A percentile compares a stretch with the other conserved stretches of the same genome.
Evolutionary conservation across 2,113 vertebrate species (phyloP).

Genomic region (Dryoscopus gambensis): DNA sequence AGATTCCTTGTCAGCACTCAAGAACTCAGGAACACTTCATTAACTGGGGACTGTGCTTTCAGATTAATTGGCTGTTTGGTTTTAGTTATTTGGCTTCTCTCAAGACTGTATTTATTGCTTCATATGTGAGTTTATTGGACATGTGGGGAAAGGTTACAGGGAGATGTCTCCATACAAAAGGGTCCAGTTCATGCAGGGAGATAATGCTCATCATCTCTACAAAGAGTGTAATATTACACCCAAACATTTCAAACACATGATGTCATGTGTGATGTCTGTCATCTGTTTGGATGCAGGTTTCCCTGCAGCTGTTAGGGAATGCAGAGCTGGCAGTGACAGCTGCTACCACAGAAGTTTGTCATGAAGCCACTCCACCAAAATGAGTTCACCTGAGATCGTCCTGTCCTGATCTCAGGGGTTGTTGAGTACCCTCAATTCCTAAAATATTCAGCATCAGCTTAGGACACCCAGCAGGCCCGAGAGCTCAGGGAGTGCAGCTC

Average conservation of each 20-base stretch:
- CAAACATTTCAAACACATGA: too few species aligned
- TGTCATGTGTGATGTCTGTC: background rate
- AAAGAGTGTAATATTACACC: too few species aligned
- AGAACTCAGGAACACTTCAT: background rate
- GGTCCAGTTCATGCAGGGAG: background rate
- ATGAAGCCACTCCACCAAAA: background rate
- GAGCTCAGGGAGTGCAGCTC: background rate
- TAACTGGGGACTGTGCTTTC: background rate
- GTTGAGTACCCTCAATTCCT: background rate
- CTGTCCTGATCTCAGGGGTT: accelerated
- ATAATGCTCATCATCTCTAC: background rate
- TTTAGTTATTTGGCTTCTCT: background rate
- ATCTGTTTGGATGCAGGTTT: background rate
- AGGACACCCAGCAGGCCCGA: background rate
- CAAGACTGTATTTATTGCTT: background rate
- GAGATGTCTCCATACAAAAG: background rate
- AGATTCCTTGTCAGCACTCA: background rate
- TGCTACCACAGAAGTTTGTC: background rate
- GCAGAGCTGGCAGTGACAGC: background rate
- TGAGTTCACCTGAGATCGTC: background rate
- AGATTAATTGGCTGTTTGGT: background rate
- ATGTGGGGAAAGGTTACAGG: background rate
- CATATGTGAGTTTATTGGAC: background rate
- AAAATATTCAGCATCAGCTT: background rate
- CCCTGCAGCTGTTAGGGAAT: background rate